Evolutionary conservation across 2,797 vertebrate genomes (phyloP), one percentile per base, ranked within the genome.

Genomic region (Leptodactylus fallax): DNA sequence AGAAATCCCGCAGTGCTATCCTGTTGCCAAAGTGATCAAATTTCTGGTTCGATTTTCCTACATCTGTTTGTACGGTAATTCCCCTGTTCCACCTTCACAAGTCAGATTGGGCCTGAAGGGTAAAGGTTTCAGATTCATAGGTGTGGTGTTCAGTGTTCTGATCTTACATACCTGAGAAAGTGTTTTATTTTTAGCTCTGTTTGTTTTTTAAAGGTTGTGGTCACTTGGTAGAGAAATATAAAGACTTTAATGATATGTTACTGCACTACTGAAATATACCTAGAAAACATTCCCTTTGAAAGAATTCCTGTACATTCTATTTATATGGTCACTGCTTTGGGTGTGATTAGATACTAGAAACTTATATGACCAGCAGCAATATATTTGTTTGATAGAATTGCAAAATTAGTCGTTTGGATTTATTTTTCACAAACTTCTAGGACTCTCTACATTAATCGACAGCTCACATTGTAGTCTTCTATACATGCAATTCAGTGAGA

Each of bases 41-140:
- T 89, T 87, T 89, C 88, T 86, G 74, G 85, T 77, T 86, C 78
- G 85, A 83, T 83, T 89, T 89, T 58, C 80, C 51, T 83, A 65
- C 84, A 86, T 86, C 88, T 89, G 88, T 77, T 86, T 45, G 55
- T 80, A 74, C 78, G 63, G 85, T 89, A 89, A 89, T 86, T 83
- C 81, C 80, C 74, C 80, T 81, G 71, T 61, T 69, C 88, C 56
- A 72, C 63, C 63, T 79, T 83, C 76, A 86, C 85, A 87, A 83
- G 19, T 80, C 72, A 83, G 61, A 51, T 61, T 79, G 45, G 76
- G 88, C 88, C 88, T 89, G 72, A 87, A 89, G 88, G 88, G 79
- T 89, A 86, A 86, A 86, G 88, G 88, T 89, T 87, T 89, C 88
- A 89, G 85, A 83, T 89, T 86, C 65, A 72, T 78, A 89, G 88